phyloP scores from a whole-genome alignment of 2,113 vertebrate genomes.

The Ictalurus furcatus region DNA sequence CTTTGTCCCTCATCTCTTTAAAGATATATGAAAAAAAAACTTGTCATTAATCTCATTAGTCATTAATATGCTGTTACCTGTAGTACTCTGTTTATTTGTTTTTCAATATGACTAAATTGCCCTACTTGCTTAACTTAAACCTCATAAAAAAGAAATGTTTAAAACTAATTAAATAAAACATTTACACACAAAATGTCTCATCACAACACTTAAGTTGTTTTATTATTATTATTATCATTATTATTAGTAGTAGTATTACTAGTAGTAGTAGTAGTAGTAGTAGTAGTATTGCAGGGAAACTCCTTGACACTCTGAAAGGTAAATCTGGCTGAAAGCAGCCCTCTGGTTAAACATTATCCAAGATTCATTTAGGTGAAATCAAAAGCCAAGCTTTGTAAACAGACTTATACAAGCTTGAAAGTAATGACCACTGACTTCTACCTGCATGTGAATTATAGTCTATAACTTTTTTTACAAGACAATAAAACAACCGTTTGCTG shows the following conservation, averaged over 20 bases:
- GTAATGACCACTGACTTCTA: conserved; percentile 3
- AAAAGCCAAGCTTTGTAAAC: neutral
- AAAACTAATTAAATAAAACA: neutral
- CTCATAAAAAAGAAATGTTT: neutral
- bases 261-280: no score
- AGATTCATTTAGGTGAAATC: neutral
- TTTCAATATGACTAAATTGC: neutral
- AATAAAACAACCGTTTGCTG: neutral
- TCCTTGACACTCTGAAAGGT: neutral
- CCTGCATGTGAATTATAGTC: conserved; percentile 18
- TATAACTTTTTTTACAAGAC: neutral
- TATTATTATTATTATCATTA: neutral
- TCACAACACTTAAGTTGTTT: no score
- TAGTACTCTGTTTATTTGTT: neutral
- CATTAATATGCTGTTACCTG: neutral
- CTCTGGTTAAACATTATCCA: conserved; percentile 14
- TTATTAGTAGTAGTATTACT: neutral
- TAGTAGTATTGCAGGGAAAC: neutral
- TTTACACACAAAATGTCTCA: neutral
- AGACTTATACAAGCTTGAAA: neutral
- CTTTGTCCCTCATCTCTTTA: neutral
- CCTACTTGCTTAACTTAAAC: neutral
- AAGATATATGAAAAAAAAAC: neutral
- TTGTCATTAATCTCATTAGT: neutral
- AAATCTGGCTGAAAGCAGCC: neutral